Base-by-base conservation (phyloP, 2,888 invertebrate genomes). In the Tuberolachnus salignus region DNA sequence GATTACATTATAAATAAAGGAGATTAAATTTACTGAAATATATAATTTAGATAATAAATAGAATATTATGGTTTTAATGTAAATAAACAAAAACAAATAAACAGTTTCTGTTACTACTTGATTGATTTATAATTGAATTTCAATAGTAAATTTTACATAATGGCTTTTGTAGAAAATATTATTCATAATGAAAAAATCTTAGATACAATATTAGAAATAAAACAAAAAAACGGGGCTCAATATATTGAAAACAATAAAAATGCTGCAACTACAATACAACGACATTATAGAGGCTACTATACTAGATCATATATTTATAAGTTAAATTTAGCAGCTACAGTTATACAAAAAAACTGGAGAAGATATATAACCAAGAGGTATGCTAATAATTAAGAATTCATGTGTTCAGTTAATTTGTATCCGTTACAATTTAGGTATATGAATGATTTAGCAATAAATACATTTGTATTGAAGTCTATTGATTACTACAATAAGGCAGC, bases 91-190 rank as follows among this genome's bases (percentile, higher is more conserved):
- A 70, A 74, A 74, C 23, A 53, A 64, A 64, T 23, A 72, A 34
- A 34, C 6, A 34, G 34, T 34, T 21, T 63, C 16, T 23, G 13
- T 63, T n/a, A 53, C 1, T 63, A 42, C 6, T 34, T n/a, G 53
- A 51, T 34, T 34, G 34, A 34, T 34, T 34, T 6, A 34, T 8
- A 66, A 75, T 46, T 46, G 13, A 46, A 55, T 55, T 57, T 55
- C 1, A 55, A 64, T 2, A 16, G 16, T 26, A 55, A 21, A 21
- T 63, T 73, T 1, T 57, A 21, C 53, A 42, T 11, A n/a, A 73
- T 73, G 73, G 73, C 64, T n/a, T 73, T 73, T 73, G 42, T 73
- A 16, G 53, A 73, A 42, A 53, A 64, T 9, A 63, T 73, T 21
- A 53, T n/a, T 26, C 16, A 23, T 63, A 53, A 23, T 44, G 44